Conservation (phyloP, 2,797 vertebrate genomes). For the Oreochromis grahami region DNA sequence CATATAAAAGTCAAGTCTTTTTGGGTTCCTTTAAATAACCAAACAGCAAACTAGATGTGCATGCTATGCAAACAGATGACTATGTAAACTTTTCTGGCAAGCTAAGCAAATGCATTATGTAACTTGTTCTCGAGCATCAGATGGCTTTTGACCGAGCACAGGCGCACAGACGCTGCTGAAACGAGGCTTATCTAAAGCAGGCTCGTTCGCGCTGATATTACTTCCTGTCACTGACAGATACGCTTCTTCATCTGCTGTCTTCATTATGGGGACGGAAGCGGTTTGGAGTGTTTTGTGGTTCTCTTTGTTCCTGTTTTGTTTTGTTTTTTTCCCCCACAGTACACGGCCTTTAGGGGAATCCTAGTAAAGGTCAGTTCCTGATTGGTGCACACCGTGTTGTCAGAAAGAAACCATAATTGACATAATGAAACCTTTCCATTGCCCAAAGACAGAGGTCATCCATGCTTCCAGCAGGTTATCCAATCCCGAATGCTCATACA, state of each 20-base stretch:
- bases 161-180: not conserved
- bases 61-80: slow-evolving; percentile 61
- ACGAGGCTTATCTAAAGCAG: not conserved
- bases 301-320: not conserved
- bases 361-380: not conserved
- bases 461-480: no score
- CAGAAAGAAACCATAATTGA: no score
- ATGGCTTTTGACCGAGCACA: not conserved
- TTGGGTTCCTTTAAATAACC: slow-evolving; percentile 43
- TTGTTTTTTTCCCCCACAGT: not conserved
- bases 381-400: not conserved
- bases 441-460: no score
- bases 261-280: not conserved
- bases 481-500: no score
- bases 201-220: not conserved
- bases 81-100: slow-evolving; percentile 58
- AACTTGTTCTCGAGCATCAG: slow-evolving; percentile 42
- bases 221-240: not conserved
- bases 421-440: no score
- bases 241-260: not conserved
- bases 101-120: slow-evolving; percentile 70
- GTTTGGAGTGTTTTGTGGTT: not conserved
- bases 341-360: not conserved
- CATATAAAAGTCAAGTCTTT: slow-evolving; percentile 21
- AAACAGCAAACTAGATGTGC: slow-evolving; percentile 56